Base-by-base conservation (phyloP, 2,888 invertebrate genomes). In the Drosophila algonquin region DNA sequence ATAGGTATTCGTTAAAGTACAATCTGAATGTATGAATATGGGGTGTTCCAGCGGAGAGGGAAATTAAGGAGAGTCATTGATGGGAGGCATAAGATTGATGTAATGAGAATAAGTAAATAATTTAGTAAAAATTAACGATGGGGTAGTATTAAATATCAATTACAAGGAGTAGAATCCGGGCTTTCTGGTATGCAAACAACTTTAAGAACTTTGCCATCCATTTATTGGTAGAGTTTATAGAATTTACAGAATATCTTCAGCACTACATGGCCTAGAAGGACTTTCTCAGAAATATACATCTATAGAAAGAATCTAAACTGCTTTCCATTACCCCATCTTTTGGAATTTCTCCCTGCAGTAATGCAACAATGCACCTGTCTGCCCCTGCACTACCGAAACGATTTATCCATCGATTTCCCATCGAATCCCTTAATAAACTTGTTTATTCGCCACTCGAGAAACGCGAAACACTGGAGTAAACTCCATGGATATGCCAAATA, bases 381-480 rank as follows among this genome's bases (percentile, higher is more conserved):
- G n/a, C 0, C 3, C 16, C 16, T 12, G 24, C 35, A 40, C 61
- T 35, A 2, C 27, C 35, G 8, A 51, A 27, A 35, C 45, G 46
- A 60, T 60, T 40, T 5, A 24, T 24, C 51, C 57, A 67, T 67
- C 65, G 50, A 51, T 63, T 18, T 7, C 14, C 40, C n/a, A n/a
- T 40, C 40, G 51, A 45, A 45, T 63, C 18, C 12, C 27, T 45
- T 64, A 63, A 67, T 56, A 51, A 64, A 67, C 64, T 67, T 35
- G 51, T 30, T 57, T 56, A 24, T 50, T 18, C 18, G 40, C 40
- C 40, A 40, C 40, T 40, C 44, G 35, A 30, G 16, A 32, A 54
- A 44, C 12, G 18, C 44, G 35, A 30, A 21, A 32, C 48, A 44
- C 12, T 24, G 1, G 14, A n/a, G 40, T 40, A n/a, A 40, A 40